A percentile compares a stretch with the other conserved stretches of the same genome.
These are phyloP conservation scores for Nesogale talazaci DNA, from an alignment of 2,113 vertebrate species.

Conservation along the genomic window DNA sequence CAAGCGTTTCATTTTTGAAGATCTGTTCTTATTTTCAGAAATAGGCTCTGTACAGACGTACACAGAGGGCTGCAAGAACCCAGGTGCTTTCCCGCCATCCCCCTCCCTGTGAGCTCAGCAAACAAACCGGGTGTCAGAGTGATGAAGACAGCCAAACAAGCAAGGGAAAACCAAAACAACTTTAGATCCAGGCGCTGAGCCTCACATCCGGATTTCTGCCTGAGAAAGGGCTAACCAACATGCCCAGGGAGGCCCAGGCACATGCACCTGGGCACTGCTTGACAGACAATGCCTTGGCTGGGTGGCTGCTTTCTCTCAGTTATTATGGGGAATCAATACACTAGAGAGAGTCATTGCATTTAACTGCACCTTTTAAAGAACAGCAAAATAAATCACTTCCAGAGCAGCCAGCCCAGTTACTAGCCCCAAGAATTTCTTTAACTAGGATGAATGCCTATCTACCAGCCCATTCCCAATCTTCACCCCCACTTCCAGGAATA, in stretches of 20 bases:
- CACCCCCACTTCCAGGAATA: background rate
- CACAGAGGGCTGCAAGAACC: background rate
- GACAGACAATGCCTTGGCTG: background rate
- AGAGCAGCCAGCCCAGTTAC: background rate
- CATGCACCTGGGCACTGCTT: accelerated
- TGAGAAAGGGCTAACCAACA: background rate
- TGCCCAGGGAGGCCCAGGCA: background rate
- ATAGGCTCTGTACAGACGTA: background rate
- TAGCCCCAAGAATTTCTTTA: conserved; percentile 26
- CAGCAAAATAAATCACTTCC: conserved; percentile 14
- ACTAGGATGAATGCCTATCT: background rate
- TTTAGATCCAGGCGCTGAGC: background rate
- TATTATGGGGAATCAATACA: background rate
- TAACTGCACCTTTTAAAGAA: conserved; percentile 31
- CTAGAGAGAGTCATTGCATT: background rate
- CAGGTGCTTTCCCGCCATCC: conserved; percentile 25
- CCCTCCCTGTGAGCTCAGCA: conserved; percentile 11
- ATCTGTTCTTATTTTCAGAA: conserved; percentile 24
- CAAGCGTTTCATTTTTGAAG: background rate
- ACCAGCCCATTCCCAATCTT: background rate
- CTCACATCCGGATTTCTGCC: background rate
- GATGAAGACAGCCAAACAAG: background rate
- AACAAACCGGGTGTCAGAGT: conserved; percentile 5
- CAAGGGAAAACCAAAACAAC: background rate
- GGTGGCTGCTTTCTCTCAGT: conserved; percentile 10